Conservation (phyloP, 92 coral and sea anemone species). For the Meandrina meandrites region DNA sequence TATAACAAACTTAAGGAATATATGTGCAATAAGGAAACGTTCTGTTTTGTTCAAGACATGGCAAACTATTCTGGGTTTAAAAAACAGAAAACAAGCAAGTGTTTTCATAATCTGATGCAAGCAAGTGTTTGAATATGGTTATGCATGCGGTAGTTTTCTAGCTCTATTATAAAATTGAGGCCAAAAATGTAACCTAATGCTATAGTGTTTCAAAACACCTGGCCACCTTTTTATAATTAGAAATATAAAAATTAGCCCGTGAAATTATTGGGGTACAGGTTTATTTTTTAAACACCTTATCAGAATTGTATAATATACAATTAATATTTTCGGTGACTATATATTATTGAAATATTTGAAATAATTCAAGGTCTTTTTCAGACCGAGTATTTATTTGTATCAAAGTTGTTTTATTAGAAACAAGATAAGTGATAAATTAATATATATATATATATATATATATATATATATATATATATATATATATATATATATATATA, state of each 20-base stretch:
- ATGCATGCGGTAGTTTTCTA: too few relatives aligned
- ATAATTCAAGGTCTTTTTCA: background rate
- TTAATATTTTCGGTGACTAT: background rate
- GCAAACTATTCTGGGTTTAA: too few relatives aligned
- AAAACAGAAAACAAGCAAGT: too few relatives aligned
- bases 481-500: too few relatives aligned
- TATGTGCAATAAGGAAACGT: background rate
- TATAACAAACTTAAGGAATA: background rate
- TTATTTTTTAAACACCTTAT: background rate
- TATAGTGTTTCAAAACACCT: too few relatives aligned
- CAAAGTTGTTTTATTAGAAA: slow-evolving; percentile 13
- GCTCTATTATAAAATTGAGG: too few relatives aligned
- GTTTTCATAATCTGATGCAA: too few relatives aligned
- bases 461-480: too few relatives aligned
- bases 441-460: too few relatives aligned
- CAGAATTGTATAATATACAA: background rate
- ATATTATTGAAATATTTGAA: background rate
- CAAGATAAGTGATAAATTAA: background rate
- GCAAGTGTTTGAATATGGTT: too few relatives aligned
- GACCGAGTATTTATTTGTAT: slow-evolving; percentile 7
- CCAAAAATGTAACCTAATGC: background rate
- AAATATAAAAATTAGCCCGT: too few relatives aligned
- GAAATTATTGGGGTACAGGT: background rate
- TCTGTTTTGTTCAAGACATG: background rate
- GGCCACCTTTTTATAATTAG: too few relatives aligned